Evolutionary conservation across 64 coral and sea anemone genomes (phyloP).

Genomic region (Montipora sp.): DNA sequence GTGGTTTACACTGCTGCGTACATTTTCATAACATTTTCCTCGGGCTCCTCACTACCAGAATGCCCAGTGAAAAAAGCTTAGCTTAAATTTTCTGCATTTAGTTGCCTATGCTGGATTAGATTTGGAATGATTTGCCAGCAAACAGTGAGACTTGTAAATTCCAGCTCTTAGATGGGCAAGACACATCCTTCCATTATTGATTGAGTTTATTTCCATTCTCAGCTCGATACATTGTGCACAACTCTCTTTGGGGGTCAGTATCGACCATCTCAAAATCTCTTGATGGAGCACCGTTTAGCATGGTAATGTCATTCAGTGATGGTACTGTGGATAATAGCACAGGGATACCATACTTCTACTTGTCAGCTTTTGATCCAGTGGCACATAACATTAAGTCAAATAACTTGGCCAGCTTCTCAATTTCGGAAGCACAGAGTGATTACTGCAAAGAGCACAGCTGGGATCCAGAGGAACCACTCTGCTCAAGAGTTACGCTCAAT

Average conservation of each 20-base stretch:
- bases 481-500: constrained; percentile 24
- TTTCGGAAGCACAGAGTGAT: constrained; percentile 36
- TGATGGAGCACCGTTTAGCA: constrained; percentile 21
- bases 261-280: constrained; percentile 22
- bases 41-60: too few relatives aligned
- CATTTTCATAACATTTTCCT: too few relatives aligned
- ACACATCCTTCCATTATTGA: too few relatives aligned
- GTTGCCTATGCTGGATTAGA: too few relatives aligned
- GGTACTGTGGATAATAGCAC: constrained; percentile 26
- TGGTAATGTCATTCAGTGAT: constrained; percentile 40
- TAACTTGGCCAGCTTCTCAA: not conserved
- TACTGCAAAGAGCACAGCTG: constrained; percentile 34
- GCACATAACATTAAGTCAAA: not conserved
- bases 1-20: too few relatives aligned
- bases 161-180: too few relatives aligned
- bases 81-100: too few relatives aligned
- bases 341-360: constrained; percentile 41
- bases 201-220: not conserved
- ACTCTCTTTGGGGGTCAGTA: constrained; percentile 24
- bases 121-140: too few relatives aligned
- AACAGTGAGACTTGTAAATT: too few relatives aligned
- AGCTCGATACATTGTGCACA: constrained; percentile 51
- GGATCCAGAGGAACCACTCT: constrained; percentile 31
- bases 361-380: constrained; percentile 8
- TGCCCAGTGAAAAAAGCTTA: too few relatives aligned